These are phyloP conservation scores for Acanthoscelides obtectus DNA, from an alignment of 2,888 invertebrate genomes.

Conservation along the genomic window DNA sequence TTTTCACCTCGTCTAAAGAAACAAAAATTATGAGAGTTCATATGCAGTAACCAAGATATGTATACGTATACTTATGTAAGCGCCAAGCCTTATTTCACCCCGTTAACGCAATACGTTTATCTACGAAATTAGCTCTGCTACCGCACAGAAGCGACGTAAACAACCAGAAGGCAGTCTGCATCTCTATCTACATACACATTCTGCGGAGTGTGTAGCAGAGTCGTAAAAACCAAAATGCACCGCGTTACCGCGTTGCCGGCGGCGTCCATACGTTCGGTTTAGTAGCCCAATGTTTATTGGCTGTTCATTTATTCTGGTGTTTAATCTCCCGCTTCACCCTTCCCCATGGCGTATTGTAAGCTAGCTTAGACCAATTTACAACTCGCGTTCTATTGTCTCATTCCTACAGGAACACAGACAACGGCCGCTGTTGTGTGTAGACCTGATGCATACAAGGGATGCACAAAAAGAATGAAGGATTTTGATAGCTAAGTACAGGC, in stretches of 20 bases:
- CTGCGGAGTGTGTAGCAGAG: background rate
- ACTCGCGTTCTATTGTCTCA: slow-evolving; percentile 33
- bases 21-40: too few relatives aligned
- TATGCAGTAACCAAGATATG: too few relatives aligned
- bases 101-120: background rate
- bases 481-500: too few relatives aligned
- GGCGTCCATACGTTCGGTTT: slow-evolving; percentile 30
- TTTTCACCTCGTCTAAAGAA: too few relatives aligned
- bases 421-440: background rate
- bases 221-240: background rate
- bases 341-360: slow-evolving; percentile 27
- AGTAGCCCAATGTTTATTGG: slow-evolving; percentile 39
- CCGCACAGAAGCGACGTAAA: background rate
- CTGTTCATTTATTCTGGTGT: slow-evolving; percentile 45
- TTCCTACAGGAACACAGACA: slow-evolving; percentile 14
- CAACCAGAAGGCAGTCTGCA: background rate
- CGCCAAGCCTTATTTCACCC: too few relatives aligned
- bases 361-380: slow-evolving; percentile 35
- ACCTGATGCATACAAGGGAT: slow-evolving; percentile 28
- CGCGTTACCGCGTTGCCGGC: too few relatives aligned
- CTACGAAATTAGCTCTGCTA: background rate
- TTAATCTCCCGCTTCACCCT: slow-evolving; percentile 38
- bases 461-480: slow-evolving; percentile 19
- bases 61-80: too few relatives aligned
- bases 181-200: background rate